Conservation (phyloP, 2,888 invertebrate genomes). For the Eupithecia insigniata region DNA sequence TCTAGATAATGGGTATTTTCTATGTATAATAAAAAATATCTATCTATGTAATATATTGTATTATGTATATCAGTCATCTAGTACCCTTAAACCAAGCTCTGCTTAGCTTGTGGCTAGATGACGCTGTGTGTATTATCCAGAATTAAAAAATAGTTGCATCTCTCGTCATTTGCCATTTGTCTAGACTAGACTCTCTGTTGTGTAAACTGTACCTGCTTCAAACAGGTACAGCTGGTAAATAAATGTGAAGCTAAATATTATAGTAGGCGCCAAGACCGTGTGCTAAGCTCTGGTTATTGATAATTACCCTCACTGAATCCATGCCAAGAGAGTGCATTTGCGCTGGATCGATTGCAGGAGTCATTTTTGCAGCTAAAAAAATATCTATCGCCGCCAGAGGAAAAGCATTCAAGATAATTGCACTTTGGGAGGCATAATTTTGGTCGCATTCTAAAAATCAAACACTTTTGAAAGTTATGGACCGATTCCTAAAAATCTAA, state of each 20-base stretch:
- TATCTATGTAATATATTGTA: too few relatives aligned
- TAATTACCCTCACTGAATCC: slow-evolving; percentile 9
- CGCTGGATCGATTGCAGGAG: neutral
- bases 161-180: neutral
- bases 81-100: too few relatives aligned
- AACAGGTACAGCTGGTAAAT: slow-evolving; percentile 13
- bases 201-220: slow-evolving; percentile 18
- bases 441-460: neutral
- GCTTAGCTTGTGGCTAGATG: too few relatives aligned
- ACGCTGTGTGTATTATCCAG: too few relatives aligned
- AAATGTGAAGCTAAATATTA: slow-evolving; percentile 26
- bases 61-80: too few relatives aligned
- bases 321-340: neutral
- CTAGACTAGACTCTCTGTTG: slow-evolving; percentile 2
- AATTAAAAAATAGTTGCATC: neutral
- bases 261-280: slow-evolving; percentile 28
- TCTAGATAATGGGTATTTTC: neutral
- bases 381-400: neutral
- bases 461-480: neutral
- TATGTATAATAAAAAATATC: too few relatives aligned
- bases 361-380: neutral
- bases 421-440: neutral
- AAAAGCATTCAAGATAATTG: neutral
- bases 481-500: neutral
- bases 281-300: slow-evolving; percentile 8